Percentiles rank a stretch among this genome's conserved stretches.
These are phyloP conservation scores for Chamaetylas fuelleborni DNA, from an alignment of 2,113 vertebrate species.

Conservation along the genomic window DNA sequence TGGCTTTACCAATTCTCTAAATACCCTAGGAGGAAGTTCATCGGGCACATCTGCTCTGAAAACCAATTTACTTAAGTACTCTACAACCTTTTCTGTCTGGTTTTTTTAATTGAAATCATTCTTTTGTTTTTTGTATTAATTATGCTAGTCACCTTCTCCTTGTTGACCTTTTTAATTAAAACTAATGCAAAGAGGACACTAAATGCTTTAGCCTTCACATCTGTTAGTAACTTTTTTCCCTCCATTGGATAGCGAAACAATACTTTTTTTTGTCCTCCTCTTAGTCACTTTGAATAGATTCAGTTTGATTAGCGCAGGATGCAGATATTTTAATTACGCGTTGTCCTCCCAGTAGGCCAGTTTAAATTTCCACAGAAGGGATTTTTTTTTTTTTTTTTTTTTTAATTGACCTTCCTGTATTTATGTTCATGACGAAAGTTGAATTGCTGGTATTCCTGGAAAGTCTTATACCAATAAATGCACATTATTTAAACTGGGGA, in stretches of 20 bases:
- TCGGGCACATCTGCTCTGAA: background rate
- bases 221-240: background rate
- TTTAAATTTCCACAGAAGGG: background rate
- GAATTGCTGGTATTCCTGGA: background rate
- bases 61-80: slow-evolving; percentile 41
- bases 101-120: background rate
- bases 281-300: background rate
- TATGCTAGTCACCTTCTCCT: background rate
- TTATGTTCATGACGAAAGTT: background rate
- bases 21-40: background rate
- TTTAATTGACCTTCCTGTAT: background rate
- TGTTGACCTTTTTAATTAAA: slow-evolving; percentile 49
- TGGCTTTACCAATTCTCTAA: background rate
- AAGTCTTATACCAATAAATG: background rate
- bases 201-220: background rate
- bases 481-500: background rate
- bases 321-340: background rate
- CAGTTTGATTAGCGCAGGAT: background rate
- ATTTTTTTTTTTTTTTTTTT: background rate
- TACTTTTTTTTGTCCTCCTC: background rate
- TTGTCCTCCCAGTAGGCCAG: background rate
- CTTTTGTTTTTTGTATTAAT: background rate
- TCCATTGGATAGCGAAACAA: background rate
- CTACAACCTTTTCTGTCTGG: background rate
- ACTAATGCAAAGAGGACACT: background rate